phyloP scores from a whole-genome alignment of 2,888 invertebrate species.

The Zele albiditarsus region DNA sequence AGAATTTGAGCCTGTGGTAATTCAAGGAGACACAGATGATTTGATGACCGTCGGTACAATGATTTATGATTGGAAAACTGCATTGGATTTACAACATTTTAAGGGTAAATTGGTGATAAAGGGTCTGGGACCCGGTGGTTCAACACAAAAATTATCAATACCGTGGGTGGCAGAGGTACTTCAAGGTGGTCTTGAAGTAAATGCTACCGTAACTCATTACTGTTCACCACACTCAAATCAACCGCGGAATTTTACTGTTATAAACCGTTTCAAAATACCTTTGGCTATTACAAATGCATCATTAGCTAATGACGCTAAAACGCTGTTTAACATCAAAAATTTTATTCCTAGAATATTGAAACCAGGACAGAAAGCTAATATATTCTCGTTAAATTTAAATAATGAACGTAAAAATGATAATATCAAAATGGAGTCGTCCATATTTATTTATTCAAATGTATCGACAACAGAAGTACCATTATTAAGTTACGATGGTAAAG shows the following conservation, averaged over 20 bases:
- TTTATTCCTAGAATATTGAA: constrained; percentile 77
- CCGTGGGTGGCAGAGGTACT: constrained; percentile 79
- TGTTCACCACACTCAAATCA: constrained; percentile 68
- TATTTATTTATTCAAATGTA: constrained; percentile 83
- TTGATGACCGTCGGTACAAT: constrained; percentile 80
- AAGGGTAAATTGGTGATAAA: constrained; percentile 77
- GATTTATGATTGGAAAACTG: constrained; percentile 80
- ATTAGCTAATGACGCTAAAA: constrained; percentile 77
- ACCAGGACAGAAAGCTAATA: constrained; percentile 76
- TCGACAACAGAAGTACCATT: constrained; percentile 82
- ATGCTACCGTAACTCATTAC: constrained; percentile 75
- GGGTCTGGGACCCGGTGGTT: constrained; percentile 68
- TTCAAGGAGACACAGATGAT: constrained; percentile 79
- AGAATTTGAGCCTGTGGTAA: constrained; percentile 79
- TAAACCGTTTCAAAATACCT: constrained; percentile 83
- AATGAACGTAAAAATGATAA: constrained; percentile 73
- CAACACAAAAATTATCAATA: constrained; percentile 74
- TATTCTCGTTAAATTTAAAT: constrained; percentile 77
- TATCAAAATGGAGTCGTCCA: constrained; percentile 77
- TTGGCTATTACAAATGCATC: constrained; percentile 83
- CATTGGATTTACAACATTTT: constrained; percentile 75
- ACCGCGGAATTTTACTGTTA: constrained; percentile 77
- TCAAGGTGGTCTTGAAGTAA: constrained; percentile 77
- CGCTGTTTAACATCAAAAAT: constrained; percentile 78
- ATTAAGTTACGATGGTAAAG: constrained; percentile 82